Evolutionary conservation across 2,797 vertebrate species (phyloP).

Genomic region (Pitangus sulphuratus): DNA sequence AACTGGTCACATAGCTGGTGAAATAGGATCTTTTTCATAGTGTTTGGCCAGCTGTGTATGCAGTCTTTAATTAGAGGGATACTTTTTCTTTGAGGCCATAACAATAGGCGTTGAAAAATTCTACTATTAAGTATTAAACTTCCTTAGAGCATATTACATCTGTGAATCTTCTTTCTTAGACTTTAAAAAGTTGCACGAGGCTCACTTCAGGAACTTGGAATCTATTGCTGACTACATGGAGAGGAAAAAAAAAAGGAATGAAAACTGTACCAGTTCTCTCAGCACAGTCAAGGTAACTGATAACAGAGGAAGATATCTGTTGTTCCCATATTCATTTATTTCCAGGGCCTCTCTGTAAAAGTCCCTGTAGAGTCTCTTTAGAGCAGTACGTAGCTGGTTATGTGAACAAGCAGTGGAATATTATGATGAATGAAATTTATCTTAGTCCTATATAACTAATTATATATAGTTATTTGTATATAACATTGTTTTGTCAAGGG

Average conservation of each 20-base stretch:
- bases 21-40: not conserved
- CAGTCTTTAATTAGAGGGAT: not conserved
- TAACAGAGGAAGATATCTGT: not conserved
- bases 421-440: not conserved
- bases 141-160: not conserved
- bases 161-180: slow-evolving; percentile 73
- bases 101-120: not conserved
- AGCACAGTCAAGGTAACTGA: slow-evolving; percentile 83
- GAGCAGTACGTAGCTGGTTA: not conserved
- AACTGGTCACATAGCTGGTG: not conserved
- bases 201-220: slow-evolving; percentile 93
- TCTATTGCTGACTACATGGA: slow-evolving; percentile 92
- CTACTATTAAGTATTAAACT: not conserved
- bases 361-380: not conserved
- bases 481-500: not conserved
- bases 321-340: not conserved
- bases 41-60: not conserved
- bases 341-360: not conserved
- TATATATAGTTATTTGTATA: not conserved
- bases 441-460: not conserved
- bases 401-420: not conserved
- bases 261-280: slow-evolving; percentile 73
- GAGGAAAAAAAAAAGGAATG: slow-evolving; percentile 83
- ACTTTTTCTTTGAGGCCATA: accelerated
- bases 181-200: slow-evolving; percentile 93